Conservation (phyloP, 64 coral and sea anemone species). For the Stichodactyla helianthus region DNA sequence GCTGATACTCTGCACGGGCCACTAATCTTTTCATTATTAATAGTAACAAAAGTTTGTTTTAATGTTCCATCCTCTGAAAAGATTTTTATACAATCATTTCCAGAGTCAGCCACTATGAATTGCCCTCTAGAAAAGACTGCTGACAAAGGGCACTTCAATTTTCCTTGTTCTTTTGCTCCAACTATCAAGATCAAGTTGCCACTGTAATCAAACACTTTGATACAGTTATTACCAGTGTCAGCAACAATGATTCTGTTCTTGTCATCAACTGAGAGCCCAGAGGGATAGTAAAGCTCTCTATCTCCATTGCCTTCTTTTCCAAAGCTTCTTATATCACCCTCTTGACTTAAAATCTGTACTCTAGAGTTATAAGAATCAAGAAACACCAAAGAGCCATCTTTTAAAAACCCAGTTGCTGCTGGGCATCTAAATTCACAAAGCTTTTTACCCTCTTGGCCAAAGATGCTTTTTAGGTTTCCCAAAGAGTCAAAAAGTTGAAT, state of each 20-base stretch:
- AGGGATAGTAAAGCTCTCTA: background rate
- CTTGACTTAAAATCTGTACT: background rate
- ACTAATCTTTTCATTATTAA: background rate
- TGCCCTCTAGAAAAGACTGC: constrained; percentile 2
- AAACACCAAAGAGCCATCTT: background rate
- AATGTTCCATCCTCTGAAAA: background rate
- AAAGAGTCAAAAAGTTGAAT: background rate
- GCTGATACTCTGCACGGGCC: background rate
- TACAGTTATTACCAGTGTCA: background rate
- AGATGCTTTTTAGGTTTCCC: background rate
- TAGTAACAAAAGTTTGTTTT: background rate
- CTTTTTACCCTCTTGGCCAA: background rate
- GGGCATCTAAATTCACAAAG: background rate
- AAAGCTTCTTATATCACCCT: constrained; percentile 8
- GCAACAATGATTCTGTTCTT: constrained; percentile 20
- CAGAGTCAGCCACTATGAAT: constrained; percentile 5
- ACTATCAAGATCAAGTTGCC: background rate
- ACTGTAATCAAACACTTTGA: background rate
- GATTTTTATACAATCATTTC: background rate
- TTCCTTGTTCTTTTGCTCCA: background rate
- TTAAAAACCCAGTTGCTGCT: background rate
- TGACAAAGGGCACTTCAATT: background rate
- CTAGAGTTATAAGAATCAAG: constrained; percentile 8
- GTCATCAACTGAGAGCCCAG: constrained; percentile 7
- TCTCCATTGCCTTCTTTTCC: background rate